Evolutionary conservation across 2,888 invertebrate species (phyloP).

Genomic region (Nephrocerus scutellatus): DNA sequence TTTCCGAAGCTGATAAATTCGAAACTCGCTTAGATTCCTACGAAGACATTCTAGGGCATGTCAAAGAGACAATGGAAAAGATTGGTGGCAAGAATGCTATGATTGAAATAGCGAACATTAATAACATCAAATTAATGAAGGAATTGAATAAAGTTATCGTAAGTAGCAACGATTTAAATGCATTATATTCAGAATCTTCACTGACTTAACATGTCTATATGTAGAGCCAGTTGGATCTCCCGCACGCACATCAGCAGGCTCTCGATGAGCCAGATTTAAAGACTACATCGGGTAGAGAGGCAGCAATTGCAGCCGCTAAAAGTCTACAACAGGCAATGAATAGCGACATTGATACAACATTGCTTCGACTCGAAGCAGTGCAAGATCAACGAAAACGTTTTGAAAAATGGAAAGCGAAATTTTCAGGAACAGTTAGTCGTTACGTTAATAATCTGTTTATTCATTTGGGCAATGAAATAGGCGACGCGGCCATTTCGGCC

Average conservation of each 20-base stretch:
- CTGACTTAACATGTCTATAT: conserved; percentile 14
- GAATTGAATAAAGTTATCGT: conserved; percentile 75
- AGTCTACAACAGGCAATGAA: conserved; percentile 69
- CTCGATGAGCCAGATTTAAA: conserved; percentile 68
- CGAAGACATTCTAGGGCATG: conserved; percentile 74
- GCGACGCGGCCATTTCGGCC: conserved; percentile 49
- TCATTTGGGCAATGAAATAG: conserved; percentile 77
- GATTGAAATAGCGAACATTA: conserved; percentile 77
- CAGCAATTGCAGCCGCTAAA: conserved; percentile 64
- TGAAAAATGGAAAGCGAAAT: conserved; percentile 69
- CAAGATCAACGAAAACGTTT: conserved; percentile 74
- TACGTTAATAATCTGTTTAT: conserved; percentile 93
- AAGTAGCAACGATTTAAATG: conserved; percentile 37
- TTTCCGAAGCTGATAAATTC: conserved; percentile 65
- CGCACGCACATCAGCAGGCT: conserved; percentile 58
- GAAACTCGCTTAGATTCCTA: conserved; percentile 70
- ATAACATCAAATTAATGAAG: conserved; percentile 70
- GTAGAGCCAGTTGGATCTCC: conserved; percentile 63
- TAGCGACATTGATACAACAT: conserved; percentile 57
- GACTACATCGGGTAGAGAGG: conserved; percentile 54
- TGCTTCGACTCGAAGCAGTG: conserved; percentile 64
- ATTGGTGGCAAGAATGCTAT: conserved; percentile 86
- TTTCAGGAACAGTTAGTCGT: conserved; percentile 75
- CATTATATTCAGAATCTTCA: neutral
- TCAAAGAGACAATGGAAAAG: conserved; percentile 81